These are phyloP conservation scores for Parazoanthus darwini DNA, from an alignment of 92 coral and sea anemone species.

Conservation along the genomic window DNA sequence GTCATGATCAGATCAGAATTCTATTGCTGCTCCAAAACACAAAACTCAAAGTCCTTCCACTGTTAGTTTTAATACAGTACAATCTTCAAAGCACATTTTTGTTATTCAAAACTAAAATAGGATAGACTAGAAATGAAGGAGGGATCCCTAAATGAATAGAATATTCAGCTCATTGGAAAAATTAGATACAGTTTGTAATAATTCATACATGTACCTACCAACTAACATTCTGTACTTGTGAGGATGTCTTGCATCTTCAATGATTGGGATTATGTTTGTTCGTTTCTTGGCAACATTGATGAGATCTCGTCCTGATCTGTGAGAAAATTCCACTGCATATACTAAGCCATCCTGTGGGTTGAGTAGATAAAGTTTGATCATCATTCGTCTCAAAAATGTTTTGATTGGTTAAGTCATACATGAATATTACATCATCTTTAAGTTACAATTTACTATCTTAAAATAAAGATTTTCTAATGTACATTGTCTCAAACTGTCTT, in stretches of 20 bases:
- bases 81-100: no score
- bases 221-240: conserved; percentile 99
- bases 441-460: no score
- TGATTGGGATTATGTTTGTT: conserved; percentile 97
- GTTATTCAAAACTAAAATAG: no score
- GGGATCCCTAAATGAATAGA: no score
- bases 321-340: conserved; percentile 99
- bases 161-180: background rate
- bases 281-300: conserved; percentile 99
- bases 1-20: no score
- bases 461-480: no score
- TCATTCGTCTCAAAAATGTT: no score
- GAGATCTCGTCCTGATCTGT: conserved; percentile 98
- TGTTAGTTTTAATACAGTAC: background rate
- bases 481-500: no score
- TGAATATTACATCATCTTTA: no score
- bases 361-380: no score
- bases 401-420: no score
- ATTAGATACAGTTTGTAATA: background rate
- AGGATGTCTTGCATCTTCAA: conserved; percentile 99
- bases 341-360: conserved; percentile 90
- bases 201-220: conserved; percentile 59
- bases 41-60: background rate
- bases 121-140: background rate
- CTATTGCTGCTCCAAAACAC: background rate